phyloP scores from a whole-genome alignment of 2,888 invertebrate species.

The Diarsia dahlii region DNA sequence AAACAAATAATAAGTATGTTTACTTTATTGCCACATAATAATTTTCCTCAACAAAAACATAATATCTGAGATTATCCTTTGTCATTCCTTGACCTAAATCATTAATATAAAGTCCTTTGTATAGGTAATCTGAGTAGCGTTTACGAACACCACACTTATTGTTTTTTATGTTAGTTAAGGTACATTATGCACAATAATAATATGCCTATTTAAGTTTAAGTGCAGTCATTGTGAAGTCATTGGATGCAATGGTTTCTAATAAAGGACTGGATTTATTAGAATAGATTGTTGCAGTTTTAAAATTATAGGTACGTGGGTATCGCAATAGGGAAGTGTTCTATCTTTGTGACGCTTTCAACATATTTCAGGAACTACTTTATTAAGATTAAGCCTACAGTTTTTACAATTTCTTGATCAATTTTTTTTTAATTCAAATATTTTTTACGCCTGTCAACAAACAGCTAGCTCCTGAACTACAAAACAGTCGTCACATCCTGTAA shows the following conservation, averaged over 20 bases:
- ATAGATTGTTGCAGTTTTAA: conserved; percentile 11
- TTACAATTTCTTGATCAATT: not conserved
- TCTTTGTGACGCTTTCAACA: not conserved
- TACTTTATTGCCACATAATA: conserved; percentile 31
- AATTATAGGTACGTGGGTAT: conserved; percentile 19
- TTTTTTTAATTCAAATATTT: not conserved
- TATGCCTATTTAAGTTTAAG: conserved; percentile 56
- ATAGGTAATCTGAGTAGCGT: conserved; percentile 36
- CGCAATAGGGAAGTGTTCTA: conserved; percentile 1
- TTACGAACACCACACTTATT: conserved; percentile 47
- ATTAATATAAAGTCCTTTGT: conserved; percentile 39
- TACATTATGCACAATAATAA: conserved; percentile 47
- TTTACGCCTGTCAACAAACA: not conserved
- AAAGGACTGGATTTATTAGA: conserved; percentile 41
- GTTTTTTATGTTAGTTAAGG: conserved; percentile 60
- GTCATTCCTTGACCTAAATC: conserved; percentile 56
- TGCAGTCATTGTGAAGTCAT: conserved; percentile 53
- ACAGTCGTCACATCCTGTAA: conserved; percentile 41
- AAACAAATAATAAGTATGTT: conserved; percentile 37
- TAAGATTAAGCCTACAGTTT: not conserved
- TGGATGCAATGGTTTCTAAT: conserved; percentile 30
- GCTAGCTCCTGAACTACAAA: conserved; percentile 42
- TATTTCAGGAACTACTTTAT: not conserved
- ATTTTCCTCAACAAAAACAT: conserved; percentile 25
- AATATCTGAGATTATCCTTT: conserved; percentile 44